These are phyloP conservation scores for Acestrorhynchus altus DNA, from an alignment of 2,797 vertebrate genomes.

Conservation along the genomic window DNA sequence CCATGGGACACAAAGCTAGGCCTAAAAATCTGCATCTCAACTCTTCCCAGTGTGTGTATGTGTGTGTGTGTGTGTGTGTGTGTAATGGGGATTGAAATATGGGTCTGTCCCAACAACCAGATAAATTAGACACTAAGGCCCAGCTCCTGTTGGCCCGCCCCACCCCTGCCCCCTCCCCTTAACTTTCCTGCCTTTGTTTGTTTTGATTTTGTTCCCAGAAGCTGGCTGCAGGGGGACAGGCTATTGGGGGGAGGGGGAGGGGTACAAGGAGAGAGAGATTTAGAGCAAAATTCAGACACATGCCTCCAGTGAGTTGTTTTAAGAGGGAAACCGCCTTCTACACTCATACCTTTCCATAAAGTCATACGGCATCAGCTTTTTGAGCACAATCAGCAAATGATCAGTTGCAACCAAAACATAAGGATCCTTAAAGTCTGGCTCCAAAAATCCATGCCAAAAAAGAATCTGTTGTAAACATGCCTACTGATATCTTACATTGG, in stretches of 20 bases:
- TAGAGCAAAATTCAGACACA: slow-evolving; percentile 62
- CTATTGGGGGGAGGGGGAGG: slow-evolving; percentile 15
- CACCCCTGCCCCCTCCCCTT: slow-evolving; percentile 41
- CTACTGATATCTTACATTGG: too few relatives aligned
- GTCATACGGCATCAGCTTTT: too few relatives aligned
- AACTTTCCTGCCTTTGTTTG: slow-evolving; percentile 69
- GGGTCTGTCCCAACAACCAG: slow-evolving; percentile 71
- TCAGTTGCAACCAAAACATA: too few relatives aligned
- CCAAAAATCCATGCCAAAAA: too few relatives aligned
- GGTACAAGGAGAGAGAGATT: slow-evolving; percentile 12
- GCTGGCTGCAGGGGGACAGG: slow-evolving; percentile 45
- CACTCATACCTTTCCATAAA: not conserved
- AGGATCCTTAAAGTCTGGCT: too few relatives aligned
- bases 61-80: slow-evolving; percentile 13
- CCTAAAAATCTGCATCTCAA: slow-evolving; percentile 69
- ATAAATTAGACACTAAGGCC: slow-evolving; percentile 79
- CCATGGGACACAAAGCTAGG: slow-evolving; percentile 67
- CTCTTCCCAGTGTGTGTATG: slow-evolving; percentile 51
- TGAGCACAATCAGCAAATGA: too few relatives aligned
- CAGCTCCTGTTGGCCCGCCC: slow-evolving; percentile 64
- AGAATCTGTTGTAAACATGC: too few relatives aligned
- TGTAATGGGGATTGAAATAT: slow-evolving; percentile 43
- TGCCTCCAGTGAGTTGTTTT: slow-evolving; percentile 55
- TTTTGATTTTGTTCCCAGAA: slow-evolving; percentile 80
- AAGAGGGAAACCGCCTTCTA: slow-evolving; percentile 3